Conservation (phyloP, 1,140 invertebrate species). For the Chrysopa pallens region DNA sequence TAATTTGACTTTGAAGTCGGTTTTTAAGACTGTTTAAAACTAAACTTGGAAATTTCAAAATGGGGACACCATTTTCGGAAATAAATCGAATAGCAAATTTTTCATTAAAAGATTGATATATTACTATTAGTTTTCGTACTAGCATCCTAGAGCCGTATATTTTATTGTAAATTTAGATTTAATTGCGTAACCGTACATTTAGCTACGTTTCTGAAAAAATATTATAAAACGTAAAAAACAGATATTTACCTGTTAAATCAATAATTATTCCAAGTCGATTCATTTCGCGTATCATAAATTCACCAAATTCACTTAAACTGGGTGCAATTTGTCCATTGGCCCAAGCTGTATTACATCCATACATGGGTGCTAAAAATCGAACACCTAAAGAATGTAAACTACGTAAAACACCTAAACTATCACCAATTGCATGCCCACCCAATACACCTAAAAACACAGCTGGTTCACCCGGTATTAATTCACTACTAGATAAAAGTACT, state of each 20-base stretch:
- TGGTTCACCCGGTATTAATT: conserved; percentile 41
- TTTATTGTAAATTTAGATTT: too few relatives aligned
- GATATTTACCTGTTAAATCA: conserved; percentile 38
- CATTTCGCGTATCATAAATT: conserved; percentile 46
- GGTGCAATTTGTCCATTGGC: conserved; percentile 12
- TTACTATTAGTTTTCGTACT: too few relatives aligned
- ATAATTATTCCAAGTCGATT: conserved; percentile 61
- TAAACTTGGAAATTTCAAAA: too few relatives aligned
- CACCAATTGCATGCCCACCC: conserved; percentile 55
- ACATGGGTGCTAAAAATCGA: conserved; percentile 52
- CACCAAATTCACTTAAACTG: conserved; percentile 14
- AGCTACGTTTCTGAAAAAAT: too few relatives aligned
- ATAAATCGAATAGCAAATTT: too few relatives aligned
- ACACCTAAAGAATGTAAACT: conserved; percentile 53
- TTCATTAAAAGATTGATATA: too few relatives aligned
- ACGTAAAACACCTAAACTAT: conserved; percentile 47
- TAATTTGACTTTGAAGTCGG: too few relatives aligned
- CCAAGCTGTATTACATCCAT: conserved; percentile 60
- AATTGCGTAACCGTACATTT: too few relatives aligned
- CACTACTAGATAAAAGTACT: conserved; percentile 20
- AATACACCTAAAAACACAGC: conserved; percentile 52
- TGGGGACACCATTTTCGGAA: too few relatives aligned
- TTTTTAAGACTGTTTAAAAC: too few relatives aligned
- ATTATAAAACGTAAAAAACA: too few relatives aligned
- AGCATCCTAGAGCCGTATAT: too few relatives aligned